These are phyloP conservation scores for Hirtodrosophila alboralis DNA, from an alignment of 2,888 invertebrate genomes.

Conservation along the genomic window DNA sequence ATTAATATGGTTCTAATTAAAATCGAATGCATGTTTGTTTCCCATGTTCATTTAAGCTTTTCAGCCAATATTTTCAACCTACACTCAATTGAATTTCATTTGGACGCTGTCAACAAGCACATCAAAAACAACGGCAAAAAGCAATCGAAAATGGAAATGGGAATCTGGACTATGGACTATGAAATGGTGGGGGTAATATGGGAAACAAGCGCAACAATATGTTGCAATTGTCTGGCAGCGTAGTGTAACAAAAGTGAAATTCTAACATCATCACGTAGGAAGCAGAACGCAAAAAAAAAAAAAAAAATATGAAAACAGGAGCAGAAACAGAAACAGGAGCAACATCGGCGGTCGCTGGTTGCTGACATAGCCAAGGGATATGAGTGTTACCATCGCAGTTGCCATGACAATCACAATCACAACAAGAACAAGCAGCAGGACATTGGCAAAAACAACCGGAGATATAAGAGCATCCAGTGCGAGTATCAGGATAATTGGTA, in stretches of 20 bases:
- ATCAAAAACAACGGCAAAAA: slow-evolving; percentile 38
- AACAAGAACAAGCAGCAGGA: slow-evolving; percentile 45
- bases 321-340: slow-evolving; percentile 15
- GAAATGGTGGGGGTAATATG: slow-evolving; percentile 11
- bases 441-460: slow-evolving; percentile 33
- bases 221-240: slow-evolving; percentile 62
- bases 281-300: slow-evolving; percentile 18
- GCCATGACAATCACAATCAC: slow-evolving; percentile 71
- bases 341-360: slow-evolving; percentile 25
- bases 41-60: neutral
- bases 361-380: slow-evolving; percentile 57
- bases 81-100: slow-evolving; percentile 49
- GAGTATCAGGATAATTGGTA: slow-evolving; percentile 65
- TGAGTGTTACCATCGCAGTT: slow-evolving; percentile 60
- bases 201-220: slow-evolving; percentile 63
- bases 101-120: slow-evolving; percentile 51
- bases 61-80: slow-evolving; percentile 14
- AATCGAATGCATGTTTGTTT: neutral
- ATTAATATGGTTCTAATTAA: slow-evolving; percentile 6
- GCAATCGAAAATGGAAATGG: slow-evolving; percentile 55
- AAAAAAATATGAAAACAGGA: slow-evolving; percentile 15
- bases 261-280: slow-evolving; percentile 65
- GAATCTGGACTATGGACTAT: slow-evolving; percentile 13
- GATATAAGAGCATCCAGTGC: slow-evolving; percentile 27
- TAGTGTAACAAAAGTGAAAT: slow-evolving; percentile 63